Evolutionary conservation across 2,113 vertebrate species (phyloP).

Genomic region (Nerophis lumbriciformis): DNA sequence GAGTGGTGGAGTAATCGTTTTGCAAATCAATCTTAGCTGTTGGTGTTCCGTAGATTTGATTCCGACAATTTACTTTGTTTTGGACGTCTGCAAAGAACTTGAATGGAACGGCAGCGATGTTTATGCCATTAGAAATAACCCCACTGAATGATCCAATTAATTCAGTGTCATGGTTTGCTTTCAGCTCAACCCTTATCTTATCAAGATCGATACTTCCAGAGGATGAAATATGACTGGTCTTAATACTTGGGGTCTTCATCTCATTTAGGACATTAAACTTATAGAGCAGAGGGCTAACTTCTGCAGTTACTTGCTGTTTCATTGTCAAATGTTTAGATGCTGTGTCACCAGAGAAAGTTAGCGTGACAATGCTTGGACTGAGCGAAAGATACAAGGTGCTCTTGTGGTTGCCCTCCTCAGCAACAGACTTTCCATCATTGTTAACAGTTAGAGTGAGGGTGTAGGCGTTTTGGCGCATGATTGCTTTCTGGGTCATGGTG

Average conservation of each 20-base stretch:
- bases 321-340: constrained; percentile 71
- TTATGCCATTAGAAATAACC: constrained; percentile 75
- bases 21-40: constrained; percentile 82
- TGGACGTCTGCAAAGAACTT: constrained; percentile 71
- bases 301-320: constrained; percentile 72
- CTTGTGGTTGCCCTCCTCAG: constrained; percentile 72
- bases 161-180: constrained; percentile 74
- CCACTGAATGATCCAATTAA: constrained; percentile 73
- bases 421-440: constrained; percentile 70
- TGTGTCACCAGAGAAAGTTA: constrained; percentile 72
- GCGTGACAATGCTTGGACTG: constrained; percentile 55
- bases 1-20: constrained; percentile 77
- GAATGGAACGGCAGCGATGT: constrained; percentile 61
- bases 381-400: constrained; percentile 68
- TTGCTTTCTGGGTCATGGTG: constrained; percentile 64
- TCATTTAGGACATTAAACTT: constrained; percentile 74
- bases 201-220: constrained; percentile 66
- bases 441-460: constrained; percentile 59
- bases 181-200: constrained; percentile 73
- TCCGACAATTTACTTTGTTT: constrained; percentile 80
- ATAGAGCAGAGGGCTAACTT: constrained; percentile 64
- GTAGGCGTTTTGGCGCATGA: constrained; percentile 63
- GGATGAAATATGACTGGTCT: constrained; percentile 69
- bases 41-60: constrained; percentile 70
- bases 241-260: constrained; percentile 70